A percentile compares a stretch with the other conserved stretches of the same genome.
Conservation (phyloP, 2,888 invertebrate species). For the Urechis unicinctus region DNA sequence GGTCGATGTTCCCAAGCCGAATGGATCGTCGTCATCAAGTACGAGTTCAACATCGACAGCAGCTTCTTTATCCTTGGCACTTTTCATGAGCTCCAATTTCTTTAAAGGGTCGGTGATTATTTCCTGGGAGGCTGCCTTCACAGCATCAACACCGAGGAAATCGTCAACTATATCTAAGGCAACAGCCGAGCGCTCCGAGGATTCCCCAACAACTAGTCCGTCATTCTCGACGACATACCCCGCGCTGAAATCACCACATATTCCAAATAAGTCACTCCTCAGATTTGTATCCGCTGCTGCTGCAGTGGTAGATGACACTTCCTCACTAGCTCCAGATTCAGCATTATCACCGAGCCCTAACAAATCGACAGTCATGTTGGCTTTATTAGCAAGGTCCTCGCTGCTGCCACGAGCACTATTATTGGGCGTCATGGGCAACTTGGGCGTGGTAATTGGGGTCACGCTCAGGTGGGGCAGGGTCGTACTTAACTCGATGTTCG, state of each 20-base stretch:
- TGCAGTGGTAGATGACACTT: neutral
- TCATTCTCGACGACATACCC: neutral
- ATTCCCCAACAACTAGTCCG: neutral
- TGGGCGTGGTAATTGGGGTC: neutral
- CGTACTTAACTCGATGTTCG: neutral
- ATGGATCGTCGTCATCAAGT: conserved; percentile 1
- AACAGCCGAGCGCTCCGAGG: neutral
- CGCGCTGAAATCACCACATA: conserved; percentile 3
- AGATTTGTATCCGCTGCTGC: no score
- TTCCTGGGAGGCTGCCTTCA: neutral
- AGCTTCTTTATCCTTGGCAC: neutral
- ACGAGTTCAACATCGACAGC: neutral
- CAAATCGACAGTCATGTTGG: neutral
- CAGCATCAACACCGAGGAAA: conserved; percentile 3
- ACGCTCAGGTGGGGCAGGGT: no score
- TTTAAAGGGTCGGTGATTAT: neutral
- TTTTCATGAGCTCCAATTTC: neutral
- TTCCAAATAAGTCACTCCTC: no score
- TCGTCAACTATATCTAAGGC: conserved; percentile 5
- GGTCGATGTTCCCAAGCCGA: conserved; percentile 2
- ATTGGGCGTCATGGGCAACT: no score
- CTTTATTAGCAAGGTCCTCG: no score
- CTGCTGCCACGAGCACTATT: no score
- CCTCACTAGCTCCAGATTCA: neutral
- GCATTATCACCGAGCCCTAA: neutral